Base-by-base conservation (phyloP, 2,113 vertebrate species). In the Silurus asotus region DNA sequence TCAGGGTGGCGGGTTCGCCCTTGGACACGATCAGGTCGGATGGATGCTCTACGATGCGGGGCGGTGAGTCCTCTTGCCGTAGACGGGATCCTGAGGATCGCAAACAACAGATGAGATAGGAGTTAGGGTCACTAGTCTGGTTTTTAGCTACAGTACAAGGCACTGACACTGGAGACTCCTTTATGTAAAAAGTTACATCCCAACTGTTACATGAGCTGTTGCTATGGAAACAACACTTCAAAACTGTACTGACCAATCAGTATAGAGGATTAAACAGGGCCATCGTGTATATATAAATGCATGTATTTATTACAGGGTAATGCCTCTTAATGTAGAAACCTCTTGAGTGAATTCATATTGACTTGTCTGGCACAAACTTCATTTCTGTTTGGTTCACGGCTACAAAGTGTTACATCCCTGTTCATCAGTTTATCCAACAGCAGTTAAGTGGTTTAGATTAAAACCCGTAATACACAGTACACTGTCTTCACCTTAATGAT, bases 1-100 rank as follows among this genome's bases (percentile, higher is more conserved):
- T 99, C 91, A 99, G 95, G 49, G 98, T 99, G 62, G 98, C 99
- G 1, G 98, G 98, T 89, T 99, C 98, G 82, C 98, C 98, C 91
- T 99, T 99, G 64, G 98, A 99, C 55, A 99, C 98, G 20, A 99
- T 99, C 91, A 99, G 96, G 89, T 99, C 98, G 2, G 98, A 99
- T 81, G 98, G 98, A 91, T 99, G 98, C 90, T 99, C 98, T 89
- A 97, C 97, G 56, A 99, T 99, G 88, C 98, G 96, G 0, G 98
- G 98, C 15, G 97, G 95, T n/a, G 96, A 98, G 91, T 99, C 98
- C 91, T 99, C 98, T 87, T 99, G 98, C 86, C 98, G 98, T 90
- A 99, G 96, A 88, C 98, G 98, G 74, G 98, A 99, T 96, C 98
- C 98, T 99, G 82, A 4, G 78, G 58, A 83, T 49, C 69, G 67